A percentile compares a stretch with the other conserved stretches of the same genome.
phyloP scores from a whole-genome alignment of 2,888 invertebrate species.

The Strigamia maritima region DNA sequence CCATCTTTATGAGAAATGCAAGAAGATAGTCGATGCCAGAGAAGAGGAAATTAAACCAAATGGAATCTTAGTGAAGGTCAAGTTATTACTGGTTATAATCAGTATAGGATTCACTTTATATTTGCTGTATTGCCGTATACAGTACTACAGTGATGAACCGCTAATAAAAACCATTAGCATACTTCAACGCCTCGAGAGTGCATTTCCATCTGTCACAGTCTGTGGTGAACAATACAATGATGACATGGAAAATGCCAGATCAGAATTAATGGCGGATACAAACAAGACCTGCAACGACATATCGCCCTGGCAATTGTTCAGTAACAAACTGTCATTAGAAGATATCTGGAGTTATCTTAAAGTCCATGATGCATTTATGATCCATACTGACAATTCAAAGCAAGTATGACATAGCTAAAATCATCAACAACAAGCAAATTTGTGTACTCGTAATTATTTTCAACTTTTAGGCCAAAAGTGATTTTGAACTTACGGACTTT shows the following conservation, averaged over 20 bases:
- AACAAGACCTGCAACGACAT: background rate
- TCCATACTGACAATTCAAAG: no score
- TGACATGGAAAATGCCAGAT: background rate
- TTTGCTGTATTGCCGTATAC: background rate
- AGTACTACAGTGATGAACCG: background rate
- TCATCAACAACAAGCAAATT: no score
- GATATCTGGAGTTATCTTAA: background rate
- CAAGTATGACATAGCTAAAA: no score
- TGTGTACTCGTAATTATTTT: no score
- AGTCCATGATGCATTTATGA: no score
- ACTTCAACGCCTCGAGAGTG: background rate
- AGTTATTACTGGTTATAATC: background rate
- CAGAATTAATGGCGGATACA: background rate
- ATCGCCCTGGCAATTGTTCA: background rate
- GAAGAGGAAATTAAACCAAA: background rate
- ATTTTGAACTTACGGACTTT: no score
- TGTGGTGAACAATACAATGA: background rate
- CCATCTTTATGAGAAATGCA: background rate
- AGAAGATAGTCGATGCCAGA: background rate
- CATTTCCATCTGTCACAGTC: background rate
- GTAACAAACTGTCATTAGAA: background rate
- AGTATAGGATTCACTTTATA: background rate
- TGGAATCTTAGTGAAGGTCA: background rate
- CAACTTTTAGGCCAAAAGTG: no score
- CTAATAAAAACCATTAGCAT: background rate